phyloP scores from a whole-genome alignment of 2,113 vertebrate species.

The Corythornis madagascariensis region DNA sequence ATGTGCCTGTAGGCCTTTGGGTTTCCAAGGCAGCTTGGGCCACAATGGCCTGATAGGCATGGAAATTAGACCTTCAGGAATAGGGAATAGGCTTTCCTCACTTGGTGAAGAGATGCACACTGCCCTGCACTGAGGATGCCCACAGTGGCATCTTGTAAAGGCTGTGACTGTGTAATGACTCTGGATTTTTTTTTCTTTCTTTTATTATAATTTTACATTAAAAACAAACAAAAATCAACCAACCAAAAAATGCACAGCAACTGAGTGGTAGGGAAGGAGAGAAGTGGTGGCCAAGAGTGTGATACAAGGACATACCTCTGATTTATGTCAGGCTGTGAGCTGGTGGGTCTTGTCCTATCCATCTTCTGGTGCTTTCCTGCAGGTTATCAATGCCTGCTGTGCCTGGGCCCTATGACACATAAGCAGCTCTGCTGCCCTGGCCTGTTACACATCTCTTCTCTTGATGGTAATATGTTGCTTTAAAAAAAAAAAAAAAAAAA shows the following conservation, averaged over 20 bases:
- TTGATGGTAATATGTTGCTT: not conserved
- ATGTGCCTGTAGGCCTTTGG: not conserved
- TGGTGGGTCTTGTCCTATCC: not conserved
- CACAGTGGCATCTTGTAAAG: rapidly evolving
- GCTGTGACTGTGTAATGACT: not conserved
- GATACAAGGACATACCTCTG: not conserved
- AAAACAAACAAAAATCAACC: no score
- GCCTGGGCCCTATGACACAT: rapidly evolving
- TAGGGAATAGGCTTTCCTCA: not conserved
- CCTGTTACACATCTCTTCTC: not conserved
- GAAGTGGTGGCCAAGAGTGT: not conserved
- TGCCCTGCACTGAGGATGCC: not conserved
- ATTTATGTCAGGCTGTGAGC: not conserved
- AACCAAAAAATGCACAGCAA: not conserved
- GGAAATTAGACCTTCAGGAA: not conserved
- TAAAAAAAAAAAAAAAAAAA: not conserved
- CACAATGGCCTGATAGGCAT: not conserved
- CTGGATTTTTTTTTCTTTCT: not conserved
- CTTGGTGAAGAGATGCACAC: not conserved
- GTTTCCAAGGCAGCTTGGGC: not conserved
- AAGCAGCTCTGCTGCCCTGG: not conserved
- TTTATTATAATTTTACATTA: no score
- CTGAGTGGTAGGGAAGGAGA: not conserved
- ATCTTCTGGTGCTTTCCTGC: not conserved
- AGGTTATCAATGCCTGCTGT: not conserved